Evolutionary conservation across 2,113 vertebrate genomes (phyloP).

Genomic region (Notechis scutatus): DNA sequence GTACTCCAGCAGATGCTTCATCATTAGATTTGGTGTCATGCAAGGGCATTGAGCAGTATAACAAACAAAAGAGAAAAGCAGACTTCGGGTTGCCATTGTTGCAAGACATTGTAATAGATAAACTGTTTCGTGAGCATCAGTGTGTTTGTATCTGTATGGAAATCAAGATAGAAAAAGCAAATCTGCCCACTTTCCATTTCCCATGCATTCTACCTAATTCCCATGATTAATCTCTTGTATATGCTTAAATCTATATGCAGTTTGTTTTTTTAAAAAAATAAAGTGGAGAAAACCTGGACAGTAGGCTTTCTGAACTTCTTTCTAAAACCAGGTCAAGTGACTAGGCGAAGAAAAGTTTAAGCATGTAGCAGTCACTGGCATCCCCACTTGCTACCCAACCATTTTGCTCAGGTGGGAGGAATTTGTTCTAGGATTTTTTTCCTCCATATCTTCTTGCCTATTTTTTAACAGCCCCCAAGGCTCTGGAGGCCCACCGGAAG

Average conservation of each 20-base stretch:
- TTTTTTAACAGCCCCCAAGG: neutral
- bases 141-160: neutral
- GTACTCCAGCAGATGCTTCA: neutral
- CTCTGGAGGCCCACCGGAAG: too few relatives aligned
- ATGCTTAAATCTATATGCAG: neutral
- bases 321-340: neutral
- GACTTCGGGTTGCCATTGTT: neutral
- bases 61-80: neutral
- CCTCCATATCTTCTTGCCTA: neutral
- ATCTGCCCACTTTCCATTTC: neutral
- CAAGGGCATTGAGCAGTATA: neutral
- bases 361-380: neutral
- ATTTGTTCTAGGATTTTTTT: neutral
- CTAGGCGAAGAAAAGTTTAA: neutral
- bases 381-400: neutral
- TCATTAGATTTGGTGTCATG: neutral
- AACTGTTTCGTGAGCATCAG: neutral
- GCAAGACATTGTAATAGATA: too few relatives aligned
- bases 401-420: neutral
- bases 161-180: neutral
- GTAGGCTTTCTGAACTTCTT: neutral
- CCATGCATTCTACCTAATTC: neutral
- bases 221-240: neutral
- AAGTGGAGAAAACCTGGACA: neutral
- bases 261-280: neutral